Evolutionary conservation across 2,797 vertebrate genomes (phyloP), one percentile per base, ranked within the genome.

Genomic region (Sebastes diaconus): DNA sequence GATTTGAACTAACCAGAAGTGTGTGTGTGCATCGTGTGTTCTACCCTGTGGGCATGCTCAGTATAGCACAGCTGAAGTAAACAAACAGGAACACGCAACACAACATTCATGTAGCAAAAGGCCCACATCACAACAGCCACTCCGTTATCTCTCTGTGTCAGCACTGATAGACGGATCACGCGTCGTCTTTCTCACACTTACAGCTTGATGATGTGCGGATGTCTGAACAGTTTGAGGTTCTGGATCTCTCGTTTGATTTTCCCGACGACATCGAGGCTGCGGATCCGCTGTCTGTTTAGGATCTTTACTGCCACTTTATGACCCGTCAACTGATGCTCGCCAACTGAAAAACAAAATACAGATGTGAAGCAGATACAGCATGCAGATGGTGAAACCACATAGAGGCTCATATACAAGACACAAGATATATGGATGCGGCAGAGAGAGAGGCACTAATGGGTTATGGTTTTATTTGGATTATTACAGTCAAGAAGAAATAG

Each of bases 271-370:
- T 99, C 99, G 55, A 99, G 97, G 84, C 97, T 99, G 84, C 99
- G 98, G 88, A 99, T 98, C 95, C 96, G 99, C 95, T 99, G 99
- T 81, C 99, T 96, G 92, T 99, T 99, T 70, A 99, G 95, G 89
- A 99, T 99, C 95, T 99, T 99, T 71, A 99, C 99, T 4, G 99
- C 99, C 59, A 99, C 99, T 94, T 99, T 99, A 87, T 99, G 98
- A 72, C 99, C 97, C 0, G 98, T 99, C 90, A 99, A 88, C 94
- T 99, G 98, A 90, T 99, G 99, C 89, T 98, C 97, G 6, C 99
- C 99, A 75, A 99, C 99, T 99, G 77, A 85, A 92, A 24, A 86
- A 79, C 75, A 89, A 88, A 57, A 86, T 1, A 52, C 54, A 90
- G 58, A 88, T 12, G 90, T 92, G 89, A 88, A 74, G 81, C 55